Percentiles rank a stretch among this genome's conserved stretches.
phyloP scores from a whole-genome alignment of 2,797 vertebrate genomes.

The Heliangelus exortis region DNA sequence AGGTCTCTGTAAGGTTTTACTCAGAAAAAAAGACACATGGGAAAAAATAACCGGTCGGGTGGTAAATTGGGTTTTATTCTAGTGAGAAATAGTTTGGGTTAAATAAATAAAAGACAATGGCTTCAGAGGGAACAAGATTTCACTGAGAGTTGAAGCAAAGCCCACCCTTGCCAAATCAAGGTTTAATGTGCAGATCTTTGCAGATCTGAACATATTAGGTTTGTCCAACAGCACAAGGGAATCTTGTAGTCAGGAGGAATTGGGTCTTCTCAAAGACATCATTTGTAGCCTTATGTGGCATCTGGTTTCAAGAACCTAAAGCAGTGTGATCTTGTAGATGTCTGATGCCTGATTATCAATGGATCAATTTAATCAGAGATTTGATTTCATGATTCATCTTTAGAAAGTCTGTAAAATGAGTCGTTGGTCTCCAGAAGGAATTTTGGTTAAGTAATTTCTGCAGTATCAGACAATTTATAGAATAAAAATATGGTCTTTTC shows the following conservation, averaged over 20 bases:
- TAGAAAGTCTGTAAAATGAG: background rate
- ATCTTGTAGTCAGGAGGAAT: background rate
- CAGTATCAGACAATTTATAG: background rate
- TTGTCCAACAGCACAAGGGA: background rate
- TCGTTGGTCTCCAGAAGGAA: background rate
- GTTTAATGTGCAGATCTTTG: background rate
- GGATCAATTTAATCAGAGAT: background rate
- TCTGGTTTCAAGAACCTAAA: background rate
- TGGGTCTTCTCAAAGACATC: background rate
- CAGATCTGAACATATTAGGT: background rate
- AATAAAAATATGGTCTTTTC: background rate
- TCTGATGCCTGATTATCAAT: background rate
- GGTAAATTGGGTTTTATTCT: background rate
- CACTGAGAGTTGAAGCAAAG: background rate
- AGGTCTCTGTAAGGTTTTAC: background rate
- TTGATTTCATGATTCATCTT: background rate
- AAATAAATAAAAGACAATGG: background rate
- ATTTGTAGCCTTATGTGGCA: background rate
- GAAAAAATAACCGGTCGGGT: background rate
- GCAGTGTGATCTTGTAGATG: rapidly evolving
- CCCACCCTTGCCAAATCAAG: background rate
- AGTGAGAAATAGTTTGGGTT: background rate
- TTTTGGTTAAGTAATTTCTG: background rate
- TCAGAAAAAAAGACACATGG: background rate
- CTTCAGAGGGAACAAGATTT: rapidly evolving